These are phyloP conservation scores for Nettapus auritus DNA, from an alignment of 2,113 vertebrate genomes.

Conservation along the genomic window DNA sequence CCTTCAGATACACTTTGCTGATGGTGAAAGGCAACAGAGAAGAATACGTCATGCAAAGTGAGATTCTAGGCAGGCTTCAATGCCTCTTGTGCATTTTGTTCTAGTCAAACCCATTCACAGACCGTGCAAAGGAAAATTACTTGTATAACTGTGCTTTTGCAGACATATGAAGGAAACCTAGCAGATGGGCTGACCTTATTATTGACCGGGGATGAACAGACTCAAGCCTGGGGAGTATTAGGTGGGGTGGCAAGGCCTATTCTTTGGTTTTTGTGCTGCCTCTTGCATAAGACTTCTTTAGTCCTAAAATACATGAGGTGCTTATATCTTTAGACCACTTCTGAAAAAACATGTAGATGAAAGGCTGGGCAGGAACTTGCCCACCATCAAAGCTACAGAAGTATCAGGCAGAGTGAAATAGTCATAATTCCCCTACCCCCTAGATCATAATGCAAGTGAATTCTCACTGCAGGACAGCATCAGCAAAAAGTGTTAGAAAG, in stretches of 20 bases:
- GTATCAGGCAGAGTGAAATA: background rate
- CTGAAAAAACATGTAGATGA: background rate
- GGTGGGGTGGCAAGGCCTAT: background rate
- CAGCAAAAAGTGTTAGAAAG: background rate
- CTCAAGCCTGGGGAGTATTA: background rate
- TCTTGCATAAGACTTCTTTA: background rate
- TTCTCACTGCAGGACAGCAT: background rate
- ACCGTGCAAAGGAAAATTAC: background rate
- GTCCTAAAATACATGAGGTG: background rate
- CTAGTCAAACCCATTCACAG: slow-evolving; percentile 23
- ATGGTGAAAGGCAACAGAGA: background rate
- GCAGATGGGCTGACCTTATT: slow-evolving; percentile 50
- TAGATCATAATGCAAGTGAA: fast-evolving
- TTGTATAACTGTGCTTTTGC: slow-evolving; percentile 15
- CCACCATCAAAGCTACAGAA: background rate
- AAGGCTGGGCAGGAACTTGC: background rate
- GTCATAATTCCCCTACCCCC: background rate
- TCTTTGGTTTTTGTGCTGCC: background rate
- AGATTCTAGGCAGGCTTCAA: background rate
- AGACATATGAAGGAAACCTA: background rate
- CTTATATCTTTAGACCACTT: slow-evolving; percentile 5
- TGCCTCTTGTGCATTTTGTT: slow-evolving; percentile 21
- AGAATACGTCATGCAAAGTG: background rate
- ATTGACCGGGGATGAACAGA: slow-evolving; percentile 1
- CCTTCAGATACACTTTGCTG: background rate